These are phyloP conservation scores for Echiichthys vipera DNA, from an alignment of 2,797 vertebrate species.

Conservation along the genomic window DNA sequence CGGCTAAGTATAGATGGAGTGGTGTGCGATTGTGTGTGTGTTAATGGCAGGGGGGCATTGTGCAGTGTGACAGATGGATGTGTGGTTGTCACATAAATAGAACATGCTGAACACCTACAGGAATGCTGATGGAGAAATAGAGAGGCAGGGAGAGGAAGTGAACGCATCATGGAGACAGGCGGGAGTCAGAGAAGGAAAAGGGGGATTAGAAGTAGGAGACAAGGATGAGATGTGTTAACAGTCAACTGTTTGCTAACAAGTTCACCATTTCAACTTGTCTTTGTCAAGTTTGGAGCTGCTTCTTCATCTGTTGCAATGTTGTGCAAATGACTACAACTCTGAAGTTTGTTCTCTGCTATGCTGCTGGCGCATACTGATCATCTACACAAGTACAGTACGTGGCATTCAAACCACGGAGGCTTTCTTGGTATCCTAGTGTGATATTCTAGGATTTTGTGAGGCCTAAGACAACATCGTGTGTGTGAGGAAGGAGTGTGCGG, in stretches of 20 bases:
- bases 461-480: slow-evolving; percentile 22
- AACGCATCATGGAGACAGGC: slow-evolving; percentile 45
- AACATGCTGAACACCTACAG: slow-evolving; percentile 71
- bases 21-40: slow-evolving; percentile 23
- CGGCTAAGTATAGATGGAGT: slow-evolving; percentile 65
- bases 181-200: slow-evolving; percentile 29
- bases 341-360: not conserved
- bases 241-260: not conserved
- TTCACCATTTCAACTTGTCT: not conserved
- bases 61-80: slow-evolving; percentile 57
- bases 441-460: slow-evolving; percentile 54
- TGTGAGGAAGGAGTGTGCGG: slow-evolving; percentile 2
- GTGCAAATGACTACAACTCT: not conserved
- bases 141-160: slow-evolving; percentile 43
- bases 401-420: slow-evolving; percentile 19
- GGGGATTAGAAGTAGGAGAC: slow-evolving; percentile 10
- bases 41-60: slow-evolving; percentile 49
- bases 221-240: not conserved
- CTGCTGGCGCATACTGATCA: not conserved
- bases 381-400: slow-evolving; percentile 21
- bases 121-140: slow-evolving; percentile 67
- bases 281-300: not conserved
- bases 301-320: not conserved
- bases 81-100: slow-evolving; percentile 72
- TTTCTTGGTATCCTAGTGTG: slow-evolving; percentile 39